Evolutionary conservation across 2,888 invertebrate genomes (phyloP).

Genomic region (Parnassius orleans): DNA sequence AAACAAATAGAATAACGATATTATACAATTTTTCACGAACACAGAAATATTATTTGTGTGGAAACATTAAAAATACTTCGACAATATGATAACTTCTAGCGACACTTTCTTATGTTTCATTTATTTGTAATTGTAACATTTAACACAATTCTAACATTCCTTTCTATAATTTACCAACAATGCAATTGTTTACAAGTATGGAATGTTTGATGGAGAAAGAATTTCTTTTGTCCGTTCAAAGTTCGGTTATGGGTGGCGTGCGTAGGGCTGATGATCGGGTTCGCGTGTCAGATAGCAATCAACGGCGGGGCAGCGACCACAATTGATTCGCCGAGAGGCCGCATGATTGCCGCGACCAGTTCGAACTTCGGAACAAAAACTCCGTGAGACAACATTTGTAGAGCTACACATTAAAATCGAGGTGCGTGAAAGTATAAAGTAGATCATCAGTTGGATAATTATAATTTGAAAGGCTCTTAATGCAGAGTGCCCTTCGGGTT

Average conservation of each 20-base stretch:
- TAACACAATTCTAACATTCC: slow-evolving; percentile 27
- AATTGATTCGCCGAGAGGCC: slow-evolving; percentile 64
- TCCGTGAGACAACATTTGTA: slow-evolving; percentile 18
- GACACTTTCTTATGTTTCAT: too few species aligned
- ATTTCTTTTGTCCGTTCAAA: slow-evolving; percentile 57
- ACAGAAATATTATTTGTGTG: too few species aligned
- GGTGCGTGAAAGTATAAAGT: not conserved
- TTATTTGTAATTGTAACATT: too few species aligned
- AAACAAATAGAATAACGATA: too few species aligned
- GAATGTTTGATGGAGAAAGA: slow-evolving; percentile 56
- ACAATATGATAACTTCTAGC: too few species aligned
- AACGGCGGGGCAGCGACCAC: slow-evolving; percentile 66
- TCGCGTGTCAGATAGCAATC: slow-evolving; percentile 75
- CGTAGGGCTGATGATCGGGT: slow-evolving; percentile 67
- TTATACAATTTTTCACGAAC: too few species aligned
- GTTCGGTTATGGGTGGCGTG: slow-evolving; percentile 50
- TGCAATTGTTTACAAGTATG: slow-evolving; percentile 45
- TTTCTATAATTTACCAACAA: slow-evolving; percentile 37
- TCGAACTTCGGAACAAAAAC: slow-evolving; percentile 29
- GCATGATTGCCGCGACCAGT: slow-evolving; percentile 36
- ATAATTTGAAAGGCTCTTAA: not conserved
- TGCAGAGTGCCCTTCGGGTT: not conserved
- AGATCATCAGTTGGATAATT: not conserved
- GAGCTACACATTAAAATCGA: not conserved
- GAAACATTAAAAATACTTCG: too few species aligned